Conservation (phyloP, 2,113 vertebrate genomes). For the Rhabdomys dilectus region DNA sequence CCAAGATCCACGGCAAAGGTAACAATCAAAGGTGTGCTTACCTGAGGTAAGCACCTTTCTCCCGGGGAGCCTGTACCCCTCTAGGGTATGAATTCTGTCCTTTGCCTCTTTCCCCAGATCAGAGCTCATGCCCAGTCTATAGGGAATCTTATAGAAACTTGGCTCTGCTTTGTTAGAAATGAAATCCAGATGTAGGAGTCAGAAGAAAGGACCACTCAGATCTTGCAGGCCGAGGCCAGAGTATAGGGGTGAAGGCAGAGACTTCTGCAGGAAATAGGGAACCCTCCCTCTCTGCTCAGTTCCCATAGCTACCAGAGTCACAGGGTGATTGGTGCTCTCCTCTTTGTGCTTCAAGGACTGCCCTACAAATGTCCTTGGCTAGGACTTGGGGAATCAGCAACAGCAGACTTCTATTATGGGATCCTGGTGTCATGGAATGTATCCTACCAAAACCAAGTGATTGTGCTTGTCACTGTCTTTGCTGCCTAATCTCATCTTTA, state of each 20-base stretch:
- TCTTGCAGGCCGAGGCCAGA: neutral
- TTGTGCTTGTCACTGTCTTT: neutral
- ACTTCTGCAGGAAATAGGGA: neutral
- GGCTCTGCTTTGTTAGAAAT: neutral
- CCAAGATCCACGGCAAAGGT: neutral
- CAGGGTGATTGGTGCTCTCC: neutral
- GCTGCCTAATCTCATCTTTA: constrained; percentile 1
- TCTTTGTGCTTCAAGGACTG: neutral
- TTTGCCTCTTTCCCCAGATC: no score
- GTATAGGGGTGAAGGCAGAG: neutral
- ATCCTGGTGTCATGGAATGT: neutral
- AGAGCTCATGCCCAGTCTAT: neutral
- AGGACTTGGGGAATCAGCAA: neutral
- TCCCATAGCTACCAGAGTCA: neutral
- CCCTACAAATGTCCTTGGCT: neutral
- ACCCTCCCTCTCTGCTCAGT: neutral
- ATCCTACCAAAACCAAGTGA: neutral
- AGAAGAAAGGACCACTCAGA: neutral
- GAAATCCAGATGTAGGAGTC: neutral
- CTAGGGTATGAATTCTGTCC: neutral
- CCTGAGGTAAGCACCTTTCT: neutral
- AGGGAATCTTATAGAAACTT: neutral
- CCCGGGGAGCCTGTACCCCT: neutral
- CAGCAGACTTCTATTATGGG: neutral
- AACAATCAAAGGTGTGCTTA: neutral